These are phyloP conservation scores for Colostygia pectinataria DNA, from an alignment of 2,888 invertebrate species.

Conservation along the genomic window DNA sequence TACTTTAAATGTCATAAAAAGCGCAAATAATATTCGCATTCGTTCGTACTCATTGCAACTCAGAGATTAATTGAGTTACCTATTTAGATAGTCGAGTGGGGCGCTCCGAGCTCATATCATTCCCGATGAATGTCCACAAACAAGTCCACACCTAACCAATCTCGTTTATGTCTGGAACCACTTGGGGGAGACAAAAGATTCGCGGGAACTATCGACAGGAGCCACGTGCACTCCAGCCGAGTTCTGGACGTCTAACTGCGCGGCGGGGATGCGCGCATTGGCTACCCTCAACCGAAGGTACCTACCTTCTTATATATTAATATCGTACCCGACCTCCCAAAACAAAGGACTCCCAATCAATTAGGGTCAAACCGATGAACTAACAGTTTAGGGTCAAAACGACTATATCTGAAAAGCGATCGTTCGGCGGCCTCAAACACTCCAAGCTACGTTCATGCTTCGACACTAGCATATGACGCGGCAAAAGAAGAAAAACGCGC, in stretches of 20 bases:
- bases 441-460: constrained; percentile 63
- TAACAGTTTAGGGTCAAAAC: constrained; percentile 41
- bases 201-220: constrained; percentile 55
- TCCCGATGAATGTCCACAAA: constrained; percentile 39
- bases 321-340: constrained; percentile 66
- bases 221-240: constrained; percentile 68
- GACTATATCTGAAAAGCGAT: constrained; percentile 46
- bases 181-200: constrained; percentile 64
- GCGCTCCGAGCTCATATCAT: constrained; percentile 27
- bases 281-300: constrained; percentile 56
- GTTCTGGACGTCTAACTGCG: constrained; percentile 67
- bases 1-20: constrained; percentile 24
- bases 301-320: constrained; percentile 65
- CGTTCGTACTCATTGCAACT: constrained; percentile 16
- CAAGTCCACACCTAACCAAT: constrained; percentile 41
- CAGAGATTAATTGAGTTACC: constrained; percentile 32
- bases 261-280: constrained; percentile 67
- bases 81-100: constrained; percentile 29
- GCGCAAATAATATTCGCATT: constrained; percentile 31
- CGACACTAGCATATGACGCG: constrained; percentile 77
- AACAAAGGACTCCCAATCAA: constrained; percentile 76
- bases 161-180: constrained; percentile 56
- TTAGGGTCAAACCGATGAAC: constrained; percentile 56
- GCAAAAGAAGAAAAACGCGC: constrained; percentile 82
- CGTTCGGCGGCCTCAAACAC: constrained; percentile 56